Percentiles rank a stretch among this genome's conserved stretches.
These are phyloP conservation scores for Hypomesus transpacificus DNA, from an alignment of 2,113 vertebrate species.

Conservation along the genomic window DNA sequence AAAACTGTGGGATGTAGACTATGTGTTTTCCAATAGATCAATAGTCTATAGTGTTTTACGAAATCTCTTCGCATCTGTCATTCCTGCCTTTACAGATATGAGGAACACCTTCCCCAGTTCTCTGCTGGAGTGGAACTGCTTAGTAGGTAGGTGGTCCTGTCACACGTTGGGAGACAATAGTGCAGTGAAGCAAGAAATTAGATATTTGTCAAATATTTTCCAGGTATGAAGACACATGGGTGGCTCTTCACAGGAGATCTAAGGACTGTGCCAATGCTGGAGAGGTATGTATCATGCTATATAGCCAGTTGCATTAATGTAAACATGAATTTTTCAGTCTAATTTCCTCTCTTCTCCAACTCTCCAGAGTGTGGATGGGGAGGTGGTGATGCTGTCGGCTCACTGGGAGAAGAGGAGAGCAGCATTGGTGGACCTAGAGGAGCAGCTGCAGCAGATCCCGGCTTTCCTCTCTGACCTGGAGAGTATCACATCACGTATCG, in stretches of 20 bases:
- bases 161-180: conserved; percentile 6
- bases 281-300: conserved; percentile 41
- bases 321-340: not conserved
- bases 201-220: not conserved
- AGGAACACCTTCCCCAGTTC: conserved; percentile 53
- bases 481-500: conserved; percentile 77
- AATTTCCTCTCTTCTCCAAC: not conserved
- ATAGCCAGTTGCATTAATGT: not conserved
- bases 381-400: conserved; percentile 91
- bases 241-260: conserved; percentile 54
- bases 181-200: conserved; percentile 29
- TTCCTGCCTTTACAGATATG: conserved; percentile 41
- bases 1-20: not conserved
- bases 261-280: conserved; percentile 55
- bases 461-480: conserved; percentile 80
- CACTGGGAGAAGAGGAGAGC: conserved; percentile 87
- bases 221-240: conserved; percentile 60
- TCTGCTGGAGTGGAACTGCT: conserved; percentile 56
- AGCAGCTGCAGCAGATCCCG: conserved; percentile 86
- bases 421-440: conserved; percentile 78
- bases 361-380: conserved; percentile 81
- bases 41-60: not conserved
- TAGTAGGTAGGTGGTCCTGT: conserved; percentile 40
- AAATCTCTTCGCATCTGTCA: not conserved
- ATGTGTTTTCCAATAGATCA: not conserved